phyloP scores from a whole-genome alignment of 2,888 invertebrate species.

The Caenorhabditis wallacei region DNA sequence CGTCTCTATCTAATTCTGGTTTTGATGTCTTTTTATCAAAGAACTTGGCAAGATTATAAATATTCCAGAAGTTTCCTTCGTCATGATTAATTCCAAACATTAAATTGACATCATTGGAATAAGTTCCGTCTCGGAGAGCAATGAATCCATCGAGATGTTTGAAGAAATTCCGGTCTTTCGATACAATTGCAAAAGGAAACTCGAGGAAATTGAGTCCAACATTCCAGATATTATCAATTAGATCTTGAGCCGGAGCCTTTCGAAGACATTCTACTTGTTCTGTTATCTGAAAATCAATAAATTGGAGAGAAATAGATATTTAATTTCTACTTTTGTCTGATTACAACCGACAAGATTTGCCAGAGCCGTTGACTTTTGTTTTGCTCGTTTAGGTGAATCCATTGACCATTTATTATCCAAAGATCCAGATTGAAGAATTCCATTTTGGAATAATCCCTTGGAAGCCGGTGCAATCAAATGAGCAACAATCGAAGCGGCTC shows the following conservation, averaged over 20 bases:
- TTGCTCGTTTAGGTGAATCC: slow-evolving; percentile 90
- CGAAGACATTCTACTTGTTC: slow-evolving; percentile 77
- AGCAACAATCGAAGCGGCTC: slow-evolving; percentile 88
- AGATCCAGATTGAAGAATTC: slow-evolving; percentile 95
- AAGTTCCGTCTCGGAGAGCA: slow-evolving; percentile 87
- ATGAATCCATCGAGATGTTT: slow-evolving; percentile 80
- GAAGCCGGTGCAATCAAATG: slow-evolving; percentile 88
- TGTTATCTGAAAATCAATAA: slow-evolving; percentile 59
- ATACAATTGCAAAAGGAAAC: slow-evolving; percentile 83
- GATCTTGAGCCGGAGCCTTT: slow-evolving; percentile 73
- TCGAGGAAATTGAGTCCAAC: slow-evolving; percentile 80
- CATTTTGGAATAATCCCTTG: slow-evolving; percentile 87
- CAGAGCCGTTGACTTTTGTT: slow-evolving; percentile 89
- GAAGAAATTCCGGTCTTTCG: slow-evolving; percentile 77
- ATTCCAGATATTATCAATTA: slow-evolving; percentile 82
- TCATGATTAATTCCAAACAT: slow-evolving; percentile 95
- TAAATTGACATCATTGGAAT: slow-evolving; percentile 92
- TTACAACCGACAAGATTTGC: slow-evolving; percentile 92
- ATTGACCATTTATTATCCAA: slow-evolving; percentile 97
- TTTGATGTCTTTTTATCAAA: slow-evolving; percentile 79
- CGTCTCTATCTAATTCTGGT: slow-evolving; percentile 73
- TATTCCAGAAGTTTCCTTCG: slow-evolving; percentile 87
- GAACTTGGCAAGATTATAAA: slow-evolving; percentile 81
- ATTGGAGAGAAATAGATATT: background rate
- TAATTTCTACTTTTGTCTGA: slow-evolving; percentile 65